Conservation (phyloP, 2,113 vertebrate genomes). For the Alethe castanea region DNA sequence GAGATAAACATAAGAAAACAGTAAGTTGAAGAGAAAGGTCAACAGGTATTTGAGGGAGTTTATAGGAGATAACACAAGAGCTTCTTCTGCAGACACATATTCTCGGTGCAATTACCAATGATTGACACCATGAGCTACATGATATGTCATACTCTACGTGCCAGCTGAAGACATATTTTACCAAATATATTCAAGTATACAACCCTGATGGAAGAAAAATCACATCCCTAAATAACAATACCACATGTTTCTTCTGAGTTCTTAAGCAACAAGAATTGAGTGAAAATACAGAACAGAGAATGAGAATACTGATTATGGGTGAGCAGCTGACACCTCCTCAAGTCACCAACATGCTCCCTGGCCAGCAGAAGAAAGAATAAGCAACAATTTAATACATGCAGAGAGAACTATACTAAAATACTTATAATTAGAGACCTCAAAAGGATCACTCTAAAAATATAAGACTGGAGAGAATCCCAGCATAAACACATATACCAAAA, state of each 20-base stretch:
- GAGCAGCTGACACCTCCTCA: not conserved
- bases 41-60: slow-evolving; percentile 19
- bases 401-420: not conserved
- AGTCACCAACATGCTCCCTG: not conserved
- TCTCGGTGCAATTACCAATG: not conserved
- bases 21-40: slow-evolving; percentile 43
- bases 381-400: not conserved
- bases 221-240: not conserved
- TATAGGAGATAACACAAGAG: not conserved
- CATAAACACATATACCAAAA: not conserved
- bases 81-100: not conserved
- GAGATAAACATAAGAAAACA: slow-evolving; percentile 25
- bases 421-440: not conserved
- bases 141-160: not conserved
- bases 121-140: not conserved
- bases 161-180: not conserved
- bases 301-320: not conserved
- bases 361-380: not conserved
- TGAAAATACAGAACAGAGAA: not conserved
- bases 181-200: not conserved
- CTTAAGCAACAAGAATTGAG: not conserved
- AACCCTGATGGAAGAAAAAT: not conserved
- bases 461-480: not conserved
- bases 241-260: not conserved
- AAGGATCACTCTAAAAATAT: not conserved